A percentile compares a stretch with the other conserved stretches of the same genome.
Conservation (phyloP, 1,140 invertebrate species). For the Eurosta solidaginis region DNA sequence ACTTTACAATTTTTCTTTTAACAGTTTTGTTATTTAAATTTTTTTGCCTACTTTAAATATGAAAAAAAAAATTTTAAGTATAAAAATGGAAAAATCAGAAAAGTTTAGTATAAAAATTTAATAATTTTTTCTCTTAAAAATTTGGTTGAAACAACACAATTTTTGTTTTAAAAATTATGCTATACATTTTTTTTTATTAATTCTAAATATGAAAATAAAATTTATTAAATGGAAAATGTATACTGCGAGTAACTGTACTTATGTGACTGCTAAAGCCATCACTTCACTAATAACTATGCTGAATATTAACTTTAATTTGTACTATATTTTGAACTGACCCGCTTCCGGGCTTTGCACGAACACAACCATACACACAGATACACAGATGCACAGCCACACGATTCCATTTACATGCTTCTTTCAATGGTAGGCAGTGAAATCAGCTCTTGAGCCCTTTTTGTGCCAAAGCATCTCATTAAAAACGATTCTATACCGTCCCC, state of each 20-base stretch:
- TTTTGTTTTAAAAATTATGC: too few relatives aligned
- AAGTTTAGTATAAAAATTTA: too few relatives aligned
- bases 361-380: neutral
- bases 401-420: too few relatives aligned
- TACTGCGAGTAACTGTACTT: neutral
- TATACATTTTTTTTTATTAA: too few relatives aligned
- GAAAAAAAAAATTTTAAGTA: too few relatives aligned
- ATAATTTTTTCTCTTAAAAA: too few relatives aligned
- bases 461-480: neutral
- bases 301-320: slow-evolving; percentile 24
- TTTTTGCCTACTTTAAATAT: too few relatives aligned
- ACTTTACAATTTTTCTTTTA: too few relatives aligned
- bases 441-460: neutral
- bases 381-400: neutral
- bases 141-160: too few relatives aligned
- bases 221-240: neutral
- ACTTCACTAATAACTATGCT: neutral
- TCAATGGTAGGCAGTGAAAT: neutral
- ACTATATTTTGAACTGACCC: neutral
- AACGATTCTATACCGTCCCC: neutral
- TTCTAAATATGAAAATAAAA: too few relatives aligned
- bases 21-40: too few relatives aligned
- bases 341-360: slow-evolving; percentile 21
- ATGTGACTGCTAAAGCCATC: neutral
- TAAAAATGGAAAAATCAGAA: too few relatives aligned